A percentile compares a stretch with the other conserved stretches of the same genome.
These are phyloP conservation scores for Procambarus clarkii DNA, from an alignment of 1,140 invertebrate species.

Conservation along the genomic window DNA sequence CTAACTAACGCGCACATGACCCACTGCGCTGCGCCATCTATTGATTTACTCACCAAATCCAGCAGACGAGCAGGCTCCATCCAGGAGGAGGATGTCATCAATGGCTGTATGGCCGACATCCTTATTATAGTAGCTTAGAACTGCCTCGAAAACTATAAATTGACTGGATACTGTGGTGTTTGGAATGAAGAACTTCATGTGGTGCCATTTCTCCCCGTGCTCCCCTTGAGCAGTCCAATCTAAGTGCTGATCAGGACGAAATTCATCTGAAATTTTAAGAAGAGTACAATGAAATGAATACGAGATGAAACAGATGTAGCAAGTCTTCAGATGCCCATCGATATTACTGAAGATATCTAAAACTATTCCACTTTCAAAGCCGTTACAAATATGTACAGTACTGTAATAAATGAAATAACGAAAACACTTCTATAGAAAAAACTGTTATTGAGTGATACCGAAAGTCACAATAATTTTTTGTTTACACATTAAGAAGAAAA, in stretches of 20 bases:
- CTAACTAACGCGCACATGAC: no score
- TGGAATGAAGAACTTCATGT: background rate
- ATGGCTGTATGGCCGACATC: constrained; percentile 13
- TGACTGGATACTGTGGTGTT: background rate
- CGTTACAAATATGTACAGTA: no score
- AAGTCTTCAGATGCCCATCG: no score
- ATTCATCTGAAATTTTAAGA: background rate
- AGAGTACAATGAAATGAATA: no score
- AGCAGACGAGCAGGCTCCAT: background rate
- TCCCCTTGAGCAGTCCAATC: background rate
- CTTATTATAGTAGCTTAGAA: background rate
- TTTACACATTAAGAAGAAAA: no score
- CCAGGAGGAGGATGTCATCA: constrained; percentile 18
- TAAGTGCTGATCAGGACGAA: background rate
- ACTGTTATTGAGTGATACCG: no score
- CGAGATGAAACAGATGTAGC: no score
- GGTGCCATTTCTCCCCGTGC: constrained; percentile 10
- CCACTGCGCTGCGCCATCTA: background rate
- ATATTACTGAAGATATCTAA: no score
- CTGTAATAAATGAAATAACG: no score
- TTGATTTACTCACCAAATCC: background rate
- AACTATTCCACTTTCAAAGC: no score
- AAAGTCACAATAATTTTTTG: no score
- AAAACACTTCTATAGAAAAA: no score
- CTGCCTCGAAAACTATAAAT: background rate